These are phyloP conservation scores for Dicentrarchus labrax DNA, from an alignment of 2,113 vertebrate species.

Conservation along the genomic window DNA sequence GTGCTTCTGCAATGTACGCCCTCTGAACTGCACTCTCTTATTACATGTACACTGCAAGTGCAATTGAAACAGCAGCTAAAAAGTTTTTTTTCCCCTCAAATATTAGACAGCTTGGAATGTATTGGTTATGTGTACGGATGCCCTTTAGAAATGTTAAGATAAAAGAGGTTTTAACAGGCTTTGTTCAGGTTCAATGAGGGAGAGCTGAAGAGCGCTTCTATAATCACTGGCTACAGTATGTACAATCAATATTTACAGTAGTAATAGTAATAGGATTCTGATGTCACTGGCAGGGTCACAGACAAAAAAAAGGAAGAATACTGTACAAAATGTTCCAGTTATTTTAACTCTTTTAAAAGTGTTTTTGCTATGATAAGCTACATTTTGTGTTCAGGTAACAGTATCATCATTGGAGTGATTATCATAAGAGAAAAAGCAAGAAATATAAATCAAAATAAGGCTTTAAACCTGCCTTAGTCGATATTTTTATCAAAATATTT, in stretches of 20 bases:
- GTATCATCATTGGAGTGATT: background rate
- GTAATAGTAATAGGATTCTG: background rate
- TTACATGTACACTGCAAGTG: conserved; percentile 9
- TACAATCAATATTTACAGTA: background rate
- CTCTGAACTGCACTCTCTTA: background rate
- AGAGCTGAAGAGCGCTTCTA: background rate
- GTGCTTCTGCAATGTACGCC: conserved; percentile 39
- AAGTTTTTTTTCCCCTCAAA: background rate
- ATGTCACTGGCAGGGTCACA: background rate
- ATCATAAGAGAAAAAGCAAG: background rate
- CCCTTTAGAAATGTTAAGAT: background rate
- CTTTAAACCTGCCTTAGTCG: no score
- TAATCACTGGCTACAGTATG: background rate
- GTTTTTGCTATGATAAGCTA: background rate
- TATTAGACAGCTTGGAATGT: conserved; percentile 12
- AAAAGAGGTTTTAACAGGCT: background rate
- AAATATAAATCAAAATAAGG: background rate
- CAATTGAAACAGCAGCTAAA: conserved; percentile 14
- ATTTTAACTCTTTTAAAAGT: background rate
- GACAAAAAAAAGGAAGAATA: background rate
- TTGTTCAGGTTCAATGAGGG: background rate
- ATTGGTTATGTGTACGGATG: background rate
- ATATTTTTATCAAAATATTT: no score
- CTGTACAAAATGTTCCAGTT: background rate
- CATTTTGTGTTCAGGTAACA: conserved; percentile 1